Conservation (phyloP, 2,113 vertebrate species). For the Nematolebias whitei region DNA sequence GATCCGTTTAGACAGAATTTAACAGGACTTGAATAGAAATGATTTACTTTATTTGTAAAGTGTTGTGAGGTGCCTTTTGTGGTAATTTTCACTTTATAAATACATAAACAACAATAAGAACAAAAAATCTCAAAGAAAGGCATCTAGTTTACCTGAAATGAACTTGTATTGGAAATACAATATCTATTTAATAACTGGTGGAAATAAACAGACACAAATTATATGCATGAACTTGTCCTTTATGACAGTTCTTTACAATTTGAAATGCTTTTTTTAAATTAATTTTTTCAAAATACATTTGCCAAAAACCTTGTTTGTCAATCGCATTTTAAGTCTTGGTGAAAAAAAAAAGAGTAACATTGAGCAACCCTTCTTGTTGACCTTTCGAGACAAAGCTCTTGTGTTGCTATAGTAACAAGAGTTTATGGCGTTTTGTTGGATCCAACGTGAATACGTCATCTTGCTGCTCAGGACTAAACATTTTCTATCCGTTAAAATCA, state of each 20-base stretch:
- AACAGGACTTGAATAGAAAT: no score
- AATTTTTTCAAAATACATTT: neutral
- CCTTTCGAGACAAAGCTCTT: conserved; percentile 1
- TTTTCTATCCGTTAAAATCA: conserved; percentile 10
- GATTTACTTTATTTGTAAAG: no score
- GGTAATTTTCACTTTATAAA: no score
- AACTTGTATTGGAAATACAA: neutral
- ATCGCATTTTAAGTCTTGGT: neutral
- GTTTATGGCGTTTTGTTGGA: conserved; percentile 10
- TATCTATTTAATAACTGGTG: neutral
- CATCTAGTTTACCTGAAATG: neutral
- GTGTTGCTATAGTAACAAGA: conserved; percentile 14
- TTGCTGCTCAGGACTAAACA: neutral
- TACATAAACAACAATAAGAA: neutral
- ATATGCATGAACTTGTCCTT: conserved; percentile 21
- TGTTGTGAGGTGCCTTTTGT: no score
- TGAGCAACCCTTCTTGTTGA: conserved; percentile 6
- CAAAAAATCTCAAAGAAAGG: neutral
- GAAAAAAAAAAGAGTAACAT: neutral
- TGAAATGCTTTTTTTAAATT: neutral
- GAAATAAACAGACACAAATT: neutral
- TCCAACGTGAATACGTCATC: conserved; percentile 9
- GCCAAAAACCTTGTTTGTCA: neutral
- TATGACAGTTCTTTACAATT: neutral
- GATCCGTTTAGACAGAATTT: no score